Evolutionary conservation across 2,888 invertebrate genomes (phyloP).

Genomic region (Carterocephalus palaemon): DNA sequence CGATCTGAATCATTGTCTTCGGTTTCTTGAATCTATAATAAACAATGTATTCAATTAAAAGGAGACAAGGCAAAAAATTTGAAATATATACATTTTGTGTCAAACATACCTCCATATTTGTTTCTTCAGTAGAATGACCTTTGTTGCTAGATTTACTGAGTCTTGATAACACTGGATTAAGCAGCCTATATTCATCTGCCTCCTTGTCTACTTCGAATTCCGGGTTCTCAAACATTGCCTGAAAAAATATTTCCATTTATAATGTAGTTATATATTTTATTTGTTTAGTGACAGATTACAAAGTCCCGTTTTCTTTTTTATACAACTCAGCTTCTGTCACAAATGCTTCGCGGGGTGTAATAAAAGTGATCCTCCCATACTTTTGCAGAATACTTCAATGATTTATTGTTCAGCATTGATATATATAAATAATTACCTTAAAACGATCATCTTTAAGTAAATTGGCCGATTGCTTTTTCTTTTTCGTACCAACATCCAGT

Average conservation of each 20-base stretch:
- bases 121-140: slow-evolving; percentile 3
- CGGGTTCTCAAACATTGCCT: slow-evolving; percentile 91
- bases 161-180: slow-evolving; percentile 93
- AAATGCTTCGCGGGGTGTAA: too few species aligned
- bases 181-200: slow-evolving; percentile 90
- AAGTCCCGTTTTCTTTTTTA: too few species aligned
- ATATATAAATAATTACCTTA: slow-evolving; percentile 73
- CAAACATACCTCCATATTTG: slow-evolving; percentile 11
- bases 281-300: too few species aligned
- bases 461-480: slow-evolving; percentile 79
- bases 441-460: slow-evolving; percentile 93
- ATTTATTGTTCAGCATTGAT: too few species aligned
- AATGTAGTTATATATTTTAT: neutral
- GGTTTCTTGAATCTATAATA: slow-evolving; percentile 50
- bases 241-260: slow-evolving; percentile 31
- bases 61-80: neutral
- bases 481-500: slow-evolving; percentile 81
- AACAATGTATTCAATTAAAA: slow-evolving; percentile 12
- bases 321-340: too few species aligned
- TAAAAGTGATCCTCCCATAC: too few species aligned
- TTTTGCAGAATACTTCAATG: too few species aligned
- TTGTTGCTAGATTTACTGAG: slow-evolving; percentile 86
- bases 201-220: slow-evolving; percentile 94
- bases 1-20: slow-evolving; percentile 74
- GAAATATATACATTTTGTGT: neutral